Conservation (phyloP, 2,888 invertebrate species). For the Cerastis rubricosa region DNA sequence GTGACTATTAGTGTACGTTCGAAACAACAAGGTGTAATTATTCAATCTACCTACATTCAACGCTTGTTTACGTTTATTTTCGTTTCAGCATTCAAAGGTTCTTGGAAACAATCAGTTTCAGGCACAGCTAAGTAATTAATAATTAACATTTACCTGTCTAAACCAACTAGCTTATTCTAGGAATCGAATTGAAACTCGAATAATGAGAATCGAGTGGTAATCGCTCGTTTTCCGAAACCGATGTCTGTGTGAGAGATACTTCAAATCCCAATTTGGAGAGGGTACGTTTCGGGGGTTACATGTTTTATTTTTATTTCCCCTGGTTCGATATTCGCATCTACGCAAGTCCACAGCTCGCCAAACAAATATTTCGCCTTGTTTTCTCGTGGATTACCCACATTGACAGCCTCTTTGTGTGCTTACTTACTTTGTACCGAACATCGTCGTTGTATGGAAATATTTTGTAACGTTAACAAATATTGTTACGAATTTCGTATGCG, state of each 20-base stretch:
- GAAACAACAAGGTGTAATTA: not conserved
- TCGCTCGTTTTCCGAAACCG: conserved; percentile 24
- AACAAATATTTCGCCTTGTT: conserved; percentile 72
- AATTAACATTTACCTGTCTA: conserved; percentile 3
- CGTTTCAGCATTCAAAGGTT: conserved; percentile 17
- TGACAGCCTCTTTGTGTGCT: conserved; percentile 72
- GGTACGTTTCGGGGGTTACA: conserved; percentile 30
- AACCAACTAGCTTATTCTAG: conserved; percentile 8
- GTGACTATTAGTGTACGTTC: not conserved
- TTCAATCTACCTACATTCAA: not conserved
- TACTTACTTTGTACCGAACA: conserved; percentile 63
- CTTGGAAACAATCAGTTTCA: conserved; percentile 23
- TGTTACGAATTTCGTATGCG: conserved; percentile 43
- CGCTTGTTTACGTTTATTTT: conserved; percentile 9
- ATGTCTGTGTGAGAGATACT: conserved; percentile 28
- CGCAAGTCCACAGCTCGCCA: conserved; percentile 65
- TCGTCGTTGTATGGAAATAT: conserved; percentile 52
- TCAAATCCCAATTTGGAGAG: conserved; percentile 34
- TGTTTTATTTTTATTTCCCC: conserved; percentile 43
- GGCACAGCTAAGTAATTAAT: conserved; percentile 22
- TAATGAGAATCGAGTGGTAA: conserved; percentile 37
- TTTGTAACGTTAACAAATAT: conserved; percentile 54
- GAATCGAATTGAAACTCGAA: conserved; percentile 21
- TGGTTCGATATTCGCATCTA: conserved; percentile 50
- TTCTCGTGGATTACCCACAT: conserved; percentile 71